Evolutionary conservation across 2,113 vertebrate genomes (phyloP), one percentile per base, ranked within the genome.

Genomic region (Ctenomys sociabilis): DNA sequence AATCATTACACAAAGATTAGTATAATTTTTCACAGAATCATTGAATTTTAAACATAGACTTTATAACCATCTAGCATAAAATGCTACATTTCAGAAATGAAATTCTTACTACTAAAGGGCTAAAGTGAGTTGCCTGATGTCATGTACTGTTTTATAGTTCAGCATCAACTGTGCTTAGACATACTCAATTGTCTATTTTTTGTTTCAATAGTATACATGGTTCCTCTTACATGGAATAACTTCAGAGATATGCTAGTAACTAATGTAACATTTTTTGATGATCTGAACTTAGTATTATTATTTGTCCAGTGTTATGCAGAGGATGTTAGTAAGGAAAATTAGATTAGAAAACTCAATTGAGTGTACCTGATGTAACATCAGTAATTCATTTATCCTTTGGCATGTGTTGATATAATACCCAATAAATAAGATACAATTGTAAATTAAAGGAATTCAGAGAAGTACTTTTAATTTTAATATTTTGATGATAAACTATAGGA

Each of bases 341-440:
- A 88, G 35, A 88, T 78, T 88, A 82, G 77, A 88, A 95, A 91
- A 93, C 5, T 84, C 37, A 93, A n/a, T 88, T 95, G n/a, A 81
- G 70, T 72, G 86, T 75, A 94, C 64, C 40, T 94, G 32, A 80
- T 70, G 54, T 4, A 85, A 89, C 3, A 86, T 70, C 26, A 83
- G 32, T 59, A 85, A 83, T 85, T 96, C 45, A 88, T 66, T 88
- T 90, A 87, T 85, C 11, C 21, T 93, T 95, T 80, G 85, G 26
- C 26, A 52, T 22, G 54, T 52, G 24, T 43, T 49, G n/a, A 88
- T 45, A 86, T 85, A 92, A 85, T 2, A 88, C 30, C n/a, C 32
- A 94, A 40, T 83, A 95, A 91, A n/a, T 22, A 88, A 66, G 85
- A 85, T 88, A 59, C 6, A 88, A 30, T 70, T 82, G 86, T 16